These are phyloP conservation scores for Eristalinus aeneus DNA, from an alignment of 2,888 invertebrate species.

Conservation along the genomic window DNA sequence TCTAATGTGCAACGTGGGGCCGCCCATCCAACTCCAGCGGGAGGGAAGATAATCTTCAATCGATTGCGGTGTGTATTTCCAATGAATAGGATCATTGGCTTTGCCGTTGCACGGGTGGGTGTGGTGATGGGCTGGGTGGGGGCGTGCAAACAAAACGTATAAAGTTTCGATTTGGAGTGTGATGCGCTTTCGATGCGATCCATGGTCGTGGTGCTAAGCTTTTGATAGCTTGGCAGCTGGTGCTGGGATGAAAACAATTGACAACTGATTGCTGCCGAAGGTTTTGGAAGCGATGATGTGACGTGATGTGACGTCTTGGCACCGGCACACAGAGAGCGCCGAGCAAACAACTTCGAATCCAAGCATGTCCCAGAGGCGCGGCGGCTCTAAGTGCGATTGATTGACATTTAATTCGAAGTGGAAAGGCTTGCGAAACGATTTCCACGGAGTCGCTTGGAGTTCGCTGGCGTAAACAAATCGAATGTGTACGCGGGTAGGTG, in stretches of 20 bases:
- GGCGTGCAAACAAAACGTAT: constrained; percentile 4
- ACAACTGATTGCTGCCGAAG: constrained; percentile 35
- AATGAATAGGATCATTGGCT: constrained; percentile 4
- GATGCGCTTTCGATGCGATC: constrained; percentile 7
- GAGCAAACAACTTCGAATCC: constrained; percentile 19
- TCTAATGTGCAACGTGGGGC: constrained; percentile 8
- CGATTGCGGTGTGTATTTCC: not conserved
- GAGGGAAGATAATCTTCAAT: not conserved
- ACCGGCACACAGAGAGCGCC: constrained; percentile 7
- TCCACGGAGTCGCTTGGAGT: not conserved
- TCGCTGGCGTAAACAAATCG: constrained; percentile 8
- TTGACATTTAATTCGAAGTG: not conserved
- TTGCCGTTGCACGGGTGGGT: not conserved
- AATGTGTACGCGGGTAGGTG: not conserved
- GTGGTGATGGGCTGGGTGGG: not conserved
- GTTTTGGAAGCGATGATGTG: too few species aligned
- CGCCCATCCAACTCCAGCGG: not conserved
- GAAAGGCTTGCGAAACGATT: constrained; percentile 15
- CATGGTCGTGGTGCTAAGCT: not conserved
- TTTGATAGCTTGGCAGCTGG: not conserved
- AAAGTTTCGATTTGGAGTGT: constrained; percentile 24
- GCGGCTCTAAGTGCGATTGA: not conserved
- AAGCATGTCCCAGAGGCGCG: not conserved
- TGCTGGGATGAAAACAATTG: constrained; percentile 28
- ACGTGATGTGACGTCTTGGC: constrained; percentile 25